Base-by-base conservation (phyloP, 2,113 vertebrate species). In the Pongo pygmaeus region DNA sequence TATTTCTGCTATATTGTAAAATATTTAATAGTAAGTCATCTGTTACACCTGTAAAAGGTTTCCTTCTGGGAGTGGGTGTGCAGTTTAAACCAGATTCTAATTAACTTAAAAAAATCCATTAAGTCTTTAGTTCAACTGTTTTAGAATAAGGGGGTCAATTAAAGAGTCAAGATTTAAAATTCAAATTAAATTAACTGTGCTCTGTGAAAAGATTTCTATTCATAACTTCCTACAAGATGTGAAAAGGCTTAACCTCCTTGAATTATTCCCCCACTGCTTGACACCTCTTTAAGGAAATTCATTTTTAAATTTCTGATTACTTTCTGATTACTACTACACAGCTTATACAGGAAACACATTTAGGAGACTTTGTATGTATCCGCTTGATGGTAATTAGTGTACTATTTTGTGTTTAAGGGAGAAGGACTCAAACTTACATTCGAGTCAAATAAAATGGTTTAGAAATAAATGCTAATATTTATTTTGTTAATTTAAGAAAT, bases 151-250 rank as follows among this genome's bases (percentile, higher is more conserved):
- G 12, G 27, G 79, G 78, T 97, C 97, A 95, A 93, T 77, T 77
- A 59, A 91, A 64, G 43, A 89, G 89, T 97, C 94, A 97, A 97
- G 40, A 98, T 96, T 97, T 97, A 96, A 87, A 97, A 91, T 96
- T 97, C 79, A 96, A 98, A 97, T 96, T 96, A 93, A 96, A 84
- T 96, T 96, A 96, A 52, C n/a, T 93, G 50, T 94, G 48, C 52
- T 96, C 32, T 46, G 14, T 87, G 59, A 84, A 94, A 87, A 84
- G 72, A 93, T 92, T 93, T 97, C 75, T 96, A 89, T 87, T 93
- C 89, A 84, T 59, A 97, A 75, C 2, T 50, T 97, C 74, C 48
- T 89, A 89, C 16, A 75, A 96, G 46, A 97, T 50, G 7, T 96
- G 84, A 89, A 38, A 89, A 93, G 64, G 40, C 72, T 94, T 96